Evolutionary conservation across 2,113 vertebrate species (phyloP).

Genomic region (Gila orcuttii): DNA sequence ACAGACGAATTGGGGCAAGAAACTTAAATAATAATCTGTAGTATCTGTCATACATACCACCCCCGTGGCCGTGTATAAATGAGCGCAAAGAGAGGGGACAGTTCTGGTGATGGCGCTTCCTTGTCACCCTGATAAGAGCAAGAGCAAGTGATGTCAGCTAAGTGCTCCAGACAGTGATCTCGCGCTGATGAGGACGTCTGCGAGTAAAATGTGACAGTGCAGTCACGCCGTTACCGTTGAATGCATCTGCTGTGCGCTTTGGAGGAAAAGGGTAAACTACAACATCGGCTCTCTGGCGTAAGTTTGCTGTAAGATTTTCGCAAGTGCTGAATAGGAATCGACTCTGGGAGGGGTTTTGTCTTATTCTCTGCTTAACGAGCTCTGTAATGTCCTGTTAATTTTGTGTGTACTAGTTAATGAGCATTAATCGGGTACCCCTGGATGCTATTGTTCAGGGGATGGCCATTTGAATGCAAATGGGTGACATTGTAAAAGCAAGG

Average conservation of each 20-base stretch:
- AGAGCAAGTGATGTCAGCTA: slow-evolving; percentile 90
- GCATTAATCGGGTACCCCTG: slow-evolving; percentile 91
- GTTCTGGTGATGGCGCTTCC: slow-evolving; percentile 73
- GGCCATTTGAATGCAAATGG: slow-evolving; percentile 94
- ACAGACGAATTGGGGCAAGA: slow-evolving; percentile 52
- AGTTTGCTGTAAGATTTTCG: slow-evolving; percentile 66
- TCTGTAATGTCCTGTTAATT: slow-evolving; percentile 86
- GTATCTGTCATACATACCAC: slow-evolving; percentile 62
- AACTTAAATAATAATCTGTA: slow-evolving; percentile 64
- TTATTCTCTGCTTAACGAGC: slow-evolving; percentile 72
- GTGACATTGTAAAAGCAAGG: slow-evolving; percentile 85
- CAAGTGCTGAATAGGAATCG: slow-evolving; percentile 64
- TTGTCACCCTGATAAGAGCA: slow-evolving; percentile 83
- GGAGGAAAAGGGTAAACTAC: slow-evolving; percentile 77
- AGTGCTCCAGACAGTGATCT: slow-evolving; percentile 86
- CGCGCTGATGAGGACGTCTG: slow-evolving; percentile 84
- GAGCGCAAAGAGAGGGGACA: slow-evolving; percentile 61
- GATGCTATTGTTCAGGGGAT: slow-evolving; percentile 86
- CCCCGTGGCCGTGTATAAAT: slow-evolving; percentile 68
- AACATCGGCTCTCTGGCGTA: slow-evolving; percentile 57
- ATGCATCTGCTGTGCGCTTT: slow-evolving; percentile 75
- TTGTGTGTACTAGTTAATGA: slow-evolving; percentile 86
- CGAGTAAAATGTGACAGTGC: slow-evolving; percentile 87
- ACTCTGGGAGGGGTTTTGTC: slow-evolving; percentile 55
- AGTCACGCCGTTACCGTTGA: slow-evolving; percentile 77